Base-by-base conservation (phyloP, 2,888 invertebrate species). In the Scotopteryx bipunctaria region DNA sequence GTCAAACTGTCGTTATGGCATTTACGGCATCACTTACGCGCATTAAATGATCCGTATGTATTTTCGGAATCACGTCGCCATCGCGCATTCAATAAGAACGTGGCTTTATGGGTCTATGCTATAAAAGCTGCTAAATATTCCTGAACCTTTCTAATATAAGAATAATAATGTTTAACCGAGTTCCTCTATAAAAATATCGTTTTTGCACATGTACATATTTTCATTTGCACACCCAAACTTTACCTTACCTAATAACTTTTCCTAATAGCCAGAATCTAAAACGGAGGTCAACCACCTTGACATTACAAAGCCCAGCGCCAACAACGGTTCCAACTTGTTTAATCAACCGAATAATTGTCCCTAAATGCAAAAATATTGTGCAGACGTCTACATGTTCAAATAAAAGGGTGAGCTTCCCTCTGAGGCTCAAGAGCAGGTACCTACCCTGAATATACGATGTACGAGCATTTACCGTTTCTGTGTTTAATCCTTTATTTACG, bases 371-470 rank as follows among this genome's bases (percentile, higher is more conserved):
- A 81, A 81, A 80, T 76, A 77, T 70, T 61, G 69, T 59, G 59
- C 67, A 64, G 61, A 66, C 62, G 68, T 70, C 68, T 68, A 63
- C 64, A 66, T 67, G 73, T 67, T 61, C 76, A 85, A 84, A 83
- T 80, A 83, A 77, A 78, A 77, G 81, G 81, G 80, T 74, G 71
- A 35, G 17, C 37, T 43, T 29, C 59, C 59, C 66, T 50, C 23
- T 35, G 35, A 29, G 33, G 32, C 40, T 36, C 15, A 17, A 36
- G 32, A 17, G 43, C n/a, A 35, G 17, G 42, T 32, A 32, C 35
- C 64, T 64, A 11, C 76, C 78, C 81, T 76, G 79, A 84, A 85
- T 84, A 81, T 79, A 81, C 81, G 78, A 84, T 84, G 82, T 78
- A 80, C 80, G 78, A 66, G 73, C 72, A 76, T 84, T 84, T 76